Evolutionary conservation across 2,797 vertebrate species (phyloP).

Genomic region (Schizothorax lantsangensis): DNA sequence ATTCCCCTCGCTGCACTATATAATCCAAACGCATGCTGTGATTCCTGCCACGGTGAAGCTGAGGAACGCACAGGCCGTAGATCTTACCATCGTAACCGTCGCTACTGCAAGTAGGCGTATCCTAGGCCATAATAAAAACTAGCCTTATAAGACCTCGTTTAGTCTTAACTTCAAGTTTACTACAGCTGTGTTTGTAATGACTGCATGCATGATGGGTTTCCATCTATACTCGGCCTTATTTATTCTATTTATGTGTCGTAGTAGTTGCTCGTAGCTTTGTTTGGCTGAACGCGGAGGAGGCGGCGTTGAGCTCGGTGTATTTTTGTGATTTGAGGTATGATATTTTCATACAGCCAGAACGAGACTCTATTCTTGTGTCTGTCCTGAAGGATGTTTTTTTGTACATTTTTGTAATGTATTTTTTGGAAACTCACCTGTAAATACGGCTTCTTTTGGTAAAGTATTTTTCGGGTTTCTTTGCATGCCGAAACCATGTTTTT

Average conservation of each 20-base stretch:
- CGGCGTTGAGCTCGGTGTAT: slow-evolving; percentile 61
- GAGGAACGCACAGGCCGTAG: slow-evolving; percentile 32
- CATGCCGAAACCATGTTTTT: slow-evolving; percentile 72
- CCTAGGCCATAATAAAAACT: slow-evolving; percentile 73
- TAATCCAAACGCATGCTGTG: slow-evolving; percentile 64
- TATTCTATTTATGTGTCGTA: slow-evolving; percentile 76
- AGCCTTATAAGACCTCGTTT: slow-evolving; percentile 82
- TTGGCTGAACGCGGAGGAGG: slow-evolving; percentile 50
- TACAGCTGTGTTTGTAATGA: slow-evolving; percentile 77
- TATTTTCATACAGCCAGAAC: slow-evolving; percentile 71
- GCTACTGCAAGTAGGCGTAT: slow-evolving; percentile 47
- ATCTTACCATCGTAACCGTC: slow-evolving; percentile 7
- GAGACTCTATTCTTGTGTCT: slow-evolving; percentile 61
- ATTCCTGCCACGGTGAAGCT: slow-evolving; percentile 46
- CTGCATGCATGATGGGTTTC: slow-evolving; percentile 75
- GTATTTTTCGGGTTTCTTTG: slow-evolving; percentile 71
- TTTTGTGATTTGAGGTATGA: slow-evolving; percentile 61
- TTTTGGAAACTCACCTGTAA: slow-evolving; percentile 77
- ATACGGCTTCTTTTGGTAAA: slow-evolving; percentile 66
- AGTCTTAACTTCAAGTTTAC: slow-evolving; percentile 84
- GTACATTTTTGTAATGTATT: slow-evolving; percentile 77
- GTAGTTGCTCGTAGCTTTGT: slow-evolving; percentile 69
- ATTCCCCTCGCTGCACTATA: slow-evolving; percentile 66
- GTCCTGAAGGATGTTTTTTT: slow-evolving; percentile 69
- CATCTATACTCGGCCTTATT: slow-evolving; percentile 68